phyloP scores from a whole-genome alignment of 1,140 invertebrate genomes.

The Leptoteleia sp. region DNA sequence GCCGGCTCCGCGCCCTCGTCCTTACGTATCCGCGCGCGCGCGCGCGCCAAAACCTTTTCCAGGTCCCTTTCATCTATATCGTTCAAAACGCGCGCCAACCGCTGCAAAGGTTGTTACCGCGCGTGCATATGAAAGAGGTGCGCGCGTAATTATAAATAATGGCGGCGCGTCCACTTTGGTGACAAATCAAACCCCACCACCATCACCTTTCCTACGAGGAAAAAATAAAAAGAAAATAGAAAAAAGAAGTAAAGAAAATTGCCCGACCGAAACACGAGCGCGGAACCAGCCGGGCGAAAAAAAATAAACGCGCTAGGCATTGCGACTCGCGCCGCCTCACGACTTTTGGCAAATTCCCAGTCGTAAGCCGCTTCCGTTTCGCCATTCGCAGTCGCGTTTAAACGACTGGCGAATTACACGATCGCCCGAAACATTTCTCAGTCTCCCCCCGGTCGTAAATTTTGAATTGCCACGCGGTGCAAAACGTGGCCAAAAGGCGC shows the following conservation, averaged over 20 bases:
- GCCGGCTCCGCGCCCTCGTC: slow-evolving; percentile 17
- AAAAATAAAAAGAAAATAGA: too few relatives aligned
- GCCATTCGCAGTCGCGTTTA: neutral
- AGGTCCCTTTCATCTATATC: slow-evolving; percentile 28
- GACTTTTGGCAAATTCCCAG: slow-evolving; percentile 32
- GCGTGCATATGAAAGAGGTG: slow-evolving; percentile 20
- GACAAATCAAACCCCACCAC: slow-evolving; percentile 27
- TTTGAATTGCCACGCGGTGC: too few relatives aligned
- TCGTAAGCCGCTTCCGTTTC: slow-evolving; percentile 12
- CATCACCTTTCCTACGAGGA: too few relatives aligned
- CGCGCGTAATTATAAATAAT: slow-evolving; percentile 33
- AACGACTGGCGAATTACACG: slow-evolving; percentile 17
- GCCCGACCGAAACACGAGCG: slow-evolving; percentile 13
- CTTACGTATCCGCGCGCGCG: slow-evolving; percentile 23
- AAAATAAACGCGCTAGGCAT: slow-evolving; percentile 8
- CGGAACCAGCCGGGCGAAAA: neutral
- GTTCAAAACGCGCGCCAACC: slow-evolving; percentile 2
- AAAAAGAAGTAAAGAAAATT: too few relatives aligned
- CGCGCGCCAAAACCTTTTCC: too few relatives aligned
- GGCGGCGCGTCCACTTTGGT: slow-evolving; percentile 13
- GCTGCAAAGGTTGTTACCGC: slow-evolving; percentile 19
- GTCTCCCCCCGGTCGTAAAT: too few relatives aligned
- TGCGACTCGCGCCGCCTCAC: neutral
- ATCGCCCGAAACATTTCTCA: neutral
- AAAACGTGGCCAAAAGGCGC: too few relatives aligned